Conservation (phyloP, 2,113 vertebrate species). For the Prochilodus magdalenae region DNA sequence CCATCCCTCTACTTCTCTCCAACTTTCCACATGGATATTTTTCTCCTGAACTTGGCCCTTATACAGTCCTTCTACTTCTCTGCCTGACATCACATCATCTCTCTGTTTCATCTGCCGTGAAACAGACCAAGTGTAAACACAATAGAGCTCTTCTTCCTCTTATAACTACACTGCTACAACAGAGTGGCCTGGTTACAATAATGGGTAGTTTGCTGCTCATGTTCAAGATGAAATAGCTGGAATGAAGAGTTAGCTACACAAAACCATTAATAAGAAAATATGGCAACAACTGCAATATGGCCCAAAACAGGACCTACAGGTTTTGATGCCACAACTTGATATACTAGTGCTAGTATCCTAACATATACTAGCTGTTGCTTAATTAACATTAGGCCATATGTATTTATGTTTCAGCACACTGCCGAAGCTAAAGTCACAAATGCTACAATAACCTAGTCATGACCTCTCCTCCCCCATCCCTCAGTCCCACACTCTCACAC, state of each 20-base stretch:
- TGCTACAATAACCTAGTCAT: slow-evolving; percentile 14
- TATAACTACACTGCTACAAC: neutral
- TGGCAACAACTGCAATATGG: neutral
- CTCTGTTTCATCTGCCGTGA: neutral
- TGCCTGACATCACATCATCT: neutral
- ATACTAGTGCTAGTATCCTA: no score
- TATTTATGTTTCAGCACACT: neutral
- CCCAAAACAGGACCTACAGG: neutral
- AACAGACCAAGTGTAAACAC: neutral
- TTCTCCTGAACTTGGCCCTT: no score
- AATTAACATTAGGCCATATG: neutral
- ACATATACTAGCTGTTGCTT: neutral
- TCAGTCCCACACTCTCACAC: neutral
- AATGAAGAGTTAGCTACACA: neutral
- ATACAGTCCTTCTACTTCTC: no score
- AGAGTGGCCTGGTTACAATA: neutral
- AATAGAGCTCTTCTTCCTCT: neutral
- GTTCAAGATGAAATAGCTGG: neutral
- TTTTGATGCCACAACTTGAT: neutral
- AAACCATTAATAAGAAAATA: neutral
- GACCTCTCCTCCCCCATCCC: neutral
- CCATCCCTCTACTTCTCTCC: no score
- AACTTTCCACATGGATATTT: no score
- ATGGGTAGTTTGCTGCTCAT: neutral
- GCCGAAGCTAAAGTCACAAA: neutral